phyloP scores from a whole-genome alignment of 2,888 invertebrate species.

The Hymenopus coronatus region DNA sequence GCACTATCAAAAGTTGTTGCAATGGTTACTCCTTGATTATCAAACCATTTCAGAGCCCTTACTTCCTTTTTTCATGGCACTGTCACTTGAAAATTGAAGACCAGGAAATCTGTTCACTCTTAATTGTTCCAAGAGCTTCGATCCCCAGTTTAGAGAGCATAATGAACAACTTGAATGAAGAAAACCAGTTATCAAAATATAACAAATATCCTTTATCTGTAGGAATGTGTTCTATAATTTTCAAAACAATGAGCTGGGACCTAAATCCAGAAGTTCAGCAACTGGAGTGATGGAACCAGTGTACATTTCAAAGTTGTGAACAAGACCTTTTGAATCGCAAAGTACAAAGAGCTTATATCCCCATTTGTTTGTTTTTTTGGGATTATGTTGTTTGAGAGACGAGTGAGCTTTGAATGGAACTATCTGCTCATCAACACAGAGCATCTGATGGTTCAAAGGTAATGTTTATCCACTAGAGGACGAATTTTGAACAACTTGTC shows the following conservation, averaged over 20 bases:
- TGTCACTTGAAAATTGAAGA: neutral
- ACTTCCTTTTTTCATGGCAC: neutral
- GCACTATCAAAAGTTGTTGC: neutral
- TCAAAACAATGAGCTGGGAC: neutral
- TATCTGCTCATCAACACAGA: neutral
- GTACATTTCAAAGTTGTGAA: slow-evolving; percentile 42
- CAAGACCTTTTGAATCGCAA: slow-evolving; percentile 39
- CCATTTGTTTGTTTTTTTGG: slow-evolving; percentile 47
- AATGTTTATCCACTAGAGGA: neutral
- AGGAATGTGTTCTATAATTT: neutral
- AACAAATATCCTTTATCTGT: neutral
- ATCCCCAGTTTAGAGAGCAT: slow-evolving; percentile 37
- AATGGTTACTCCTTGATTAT: neutral
- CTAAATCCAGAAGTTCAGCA: neutral
- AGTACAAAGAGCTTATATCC: slow-evolving; percentile 41
- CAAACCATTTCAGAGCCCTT: neutral
- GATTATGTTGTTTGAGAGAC: slow-evolving; percentile 41
- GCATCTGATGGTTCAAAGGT: neutral
- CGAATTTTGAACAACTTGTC: neutral
- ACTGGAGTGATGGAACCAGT: slow-evolving; percentile 32
- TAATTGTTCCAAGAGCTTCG: slow-evolving; percentile 39
- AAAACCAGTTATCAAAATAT: neutral
- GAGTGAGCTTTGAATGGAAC: neutral
- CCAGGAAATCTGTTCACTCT: no score
- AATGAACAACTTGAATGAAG: neutral